These are phyloP conservation scores for Trachops cirrhosus DNA, from an alignment of 2,797 vertebrate species.

Conservation along the genomic window DNA sequence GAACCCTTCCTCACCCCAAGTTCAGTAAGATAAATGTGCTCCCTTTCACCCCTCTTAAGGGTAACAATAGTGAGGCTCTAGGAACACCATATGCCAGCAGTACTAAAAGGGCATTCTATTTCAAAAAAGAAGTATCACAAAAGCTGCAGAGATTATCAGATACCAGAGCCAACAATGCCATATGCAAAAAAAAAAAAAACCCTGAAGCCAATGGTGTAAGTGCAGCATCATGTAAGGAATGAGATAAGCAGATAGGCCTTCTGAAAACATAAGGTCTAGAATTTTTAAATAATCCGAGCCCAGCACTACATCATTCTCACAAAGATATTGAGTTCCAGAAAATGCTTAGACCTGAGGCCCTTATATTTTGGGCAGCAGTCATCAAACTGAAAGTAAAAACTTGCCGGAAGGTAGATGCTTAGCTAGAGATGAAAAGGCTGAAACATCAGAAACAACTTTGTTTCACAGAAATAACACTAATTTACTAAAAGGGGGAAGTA, in stretches of 20 bases:
- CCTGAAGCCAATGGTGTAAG: neutral
- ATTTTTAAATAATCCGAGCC: neutral
- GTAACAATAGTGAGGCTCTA: slow-evolving; percentile 26
- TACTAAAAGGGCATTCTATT: slow-evolving; percentile 40
- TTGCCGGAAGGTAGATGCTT: slow-evolving; percentile 18
- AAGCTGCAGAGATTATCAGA: slow-evolving; percentile 18
- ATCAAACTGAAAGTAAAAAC: slow-evolving; percentile 56
- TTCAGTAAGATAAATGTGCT: slow-evolving; percentile 28
- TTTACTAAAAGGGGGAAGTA: slow-evolving; percentile 40
- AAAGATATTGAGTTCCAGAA: slow-evolving; percentile 6
- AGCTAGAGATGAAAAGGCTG: slow-evolving; percentile 56
- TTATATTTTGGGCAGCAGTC: neutral
- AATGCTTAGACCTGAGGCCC: neutral
- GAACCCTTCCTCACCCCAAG: neutral
- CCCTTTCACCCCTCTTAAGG: neutral
- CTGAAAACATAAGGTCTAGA: neutral
- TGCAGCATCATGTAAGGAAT: neutral
- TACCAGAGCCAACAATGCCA: slow-evolving; percentile 19
- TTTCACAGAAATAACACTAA: slow-evolving; percentile 60
- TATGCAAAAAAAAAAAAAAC: slow-evolving; percentile 2
- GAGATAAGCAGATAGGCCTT: neutral
- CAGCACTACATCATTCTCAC: neutral
- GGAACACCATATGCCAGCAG: slow-evolving; percentile 16
- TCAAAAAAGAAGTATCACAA: neutral
- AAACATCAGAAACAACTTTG: slow-evolving; percentile 65